Conservation (phyloP, 2,113 vertebrate genomes). For the Leptosomus discolor region DNA sequence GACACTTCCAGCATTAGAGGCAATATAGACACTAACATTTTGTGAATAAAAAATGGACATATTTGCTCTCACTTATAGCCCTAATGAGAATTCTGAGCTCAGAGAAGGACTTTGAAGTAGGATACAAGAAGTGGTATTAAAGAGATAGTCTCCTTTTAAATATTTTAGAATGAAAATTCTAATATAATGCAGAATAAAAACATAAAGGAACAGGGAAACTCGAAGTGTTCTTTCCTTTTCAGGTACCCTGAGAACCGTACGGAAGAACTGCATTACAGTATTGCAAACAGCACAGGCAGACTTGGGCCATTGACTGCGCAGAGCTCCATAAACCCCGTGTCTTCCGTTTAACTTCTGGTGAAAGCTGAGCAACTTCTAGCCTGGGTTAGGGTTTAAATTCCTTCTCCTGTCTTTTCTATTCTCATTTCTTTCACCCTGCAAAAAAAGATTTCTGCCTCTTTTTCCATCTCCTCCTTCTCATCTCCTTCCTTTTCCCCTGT, state of each 20-base stretch:
- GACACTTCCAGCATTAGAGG: background rate
- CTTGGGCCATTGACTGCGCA: background rate
- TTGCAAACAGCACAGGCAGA: background rate
- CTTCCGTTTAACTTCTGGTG: background rate
- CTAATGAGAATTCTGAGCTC: background rate
- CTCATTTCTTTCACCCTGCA: background rate
- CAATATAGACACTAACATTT: background rate
- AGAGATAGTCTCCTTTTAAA: background rate
- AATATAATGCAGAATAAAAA: background rate
- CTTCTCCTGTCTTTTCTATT: background rate
- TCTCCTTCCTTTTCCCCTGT: background rate
- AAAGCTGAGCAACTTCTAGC: background rate
- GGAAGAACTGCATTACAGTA: background rate
- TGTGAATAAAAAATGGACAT: background rate
- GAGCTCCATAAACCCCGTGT: background rate
- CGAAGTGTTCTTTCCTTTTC: background rate
- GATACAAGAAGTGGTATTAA: background rate
- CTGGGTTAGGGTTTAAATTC: background rate
- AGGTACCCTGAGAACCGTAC: background rate
- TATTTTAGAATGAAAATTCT: background rate
- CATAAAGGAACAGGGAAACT: background rate
- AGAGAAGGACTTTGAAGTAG: background rate
- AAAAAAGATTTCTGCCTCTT: background rate
- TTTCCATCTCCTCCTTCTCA: background rate
- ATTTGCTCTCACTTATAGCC: background rate